A percentile compares a stretch with the other conserved stretches of the same genome.
phyloP scores from a whole-genome alignment of 2,113 vertebrate genomes.

The Anhinga rufa region DNA sequence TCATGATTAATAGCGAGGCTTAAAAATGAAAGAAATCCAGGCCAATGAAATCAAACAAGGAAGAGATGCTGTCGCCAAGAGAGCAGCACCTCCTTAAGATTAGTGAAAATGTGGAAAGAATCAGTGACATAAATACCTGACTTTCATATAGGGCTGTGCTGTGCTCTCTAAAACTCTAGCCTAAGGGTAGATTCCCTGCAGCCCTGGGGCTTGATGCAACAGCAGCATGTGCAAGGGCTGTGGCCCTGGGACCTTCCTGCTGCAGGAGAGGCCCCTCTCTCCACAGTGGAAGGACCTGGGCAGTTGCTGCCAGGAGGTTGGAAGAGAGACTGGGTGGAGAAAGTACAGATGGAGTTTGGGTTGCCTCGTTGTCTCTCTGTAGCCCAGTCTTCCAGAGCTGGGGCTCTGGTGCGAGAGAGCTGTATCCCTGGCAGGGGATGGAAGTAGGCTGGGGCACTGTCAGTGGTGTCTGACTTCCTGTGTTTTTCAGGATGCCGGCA shows the following conservation, averaged over 20 bases:
- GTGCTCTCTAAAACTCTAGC: not conserved
- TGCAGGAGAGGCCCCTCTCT: not conserved
- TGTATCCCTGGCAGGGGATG: not conserved
- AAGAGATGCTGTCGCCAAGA: not conserved
- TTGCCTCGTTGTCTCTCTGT: not conserved
- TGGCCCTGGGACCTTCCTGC: not conserved
- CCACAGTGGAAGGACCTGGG: not conserved
- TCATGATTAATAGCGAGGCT: not conserved
- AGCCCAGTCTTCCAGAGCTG: not conserved
- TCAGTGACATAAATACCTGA: not conserved
- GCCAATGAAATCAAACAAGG: constrained; percentile 8
- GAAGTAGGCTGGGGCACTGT: not conserved
- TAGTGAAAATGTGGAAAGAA: not conserved
- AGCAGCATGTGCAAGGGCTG: not conserved
- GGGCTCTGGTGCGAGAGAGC: not conserved
- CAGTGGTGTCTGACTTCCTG: not conserved
- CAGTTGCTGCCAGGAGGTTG: not conserved
- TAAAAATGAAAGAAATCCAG: not conserved
- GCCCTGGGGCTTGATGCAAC: not conserved
- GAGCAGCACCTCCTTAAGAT: not conserved
- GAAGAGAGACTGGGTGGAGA: not conserved
- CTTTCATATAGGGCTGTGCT: not conserved
- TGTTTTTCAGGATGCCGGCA: not conserved
- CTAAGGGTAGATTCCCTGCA: not conserved
- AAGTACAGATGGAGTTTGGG: not conserved